These are phyloP conservation scores for Rhopilema esculentum DNA, from an alignment of 30 jellyfish, hydroid and myxozoan genomes.

Conservation along the genomic window DNA sequence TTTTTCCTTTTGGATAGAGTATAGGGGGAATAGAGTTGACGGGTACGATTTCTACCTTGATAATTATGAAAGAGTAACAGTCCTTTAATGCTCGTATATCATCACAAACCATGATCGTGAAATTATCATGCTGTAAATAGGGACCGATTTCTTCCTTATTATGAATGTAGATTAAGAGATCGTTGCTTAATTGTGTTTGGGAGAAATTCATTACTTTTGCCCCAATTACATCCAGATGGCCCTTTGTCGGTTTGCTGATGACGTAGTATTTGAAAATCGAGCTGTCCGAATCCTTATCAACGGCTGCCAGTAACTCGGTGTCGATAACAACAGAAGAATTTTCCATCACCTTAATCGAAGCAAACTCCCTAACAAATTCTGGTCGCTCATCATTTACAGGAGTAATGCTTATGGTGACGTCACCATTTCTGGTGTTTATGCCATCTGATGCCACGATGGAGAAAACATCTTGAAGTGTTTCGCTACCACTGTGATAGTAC, in stretches of 20 bases:
- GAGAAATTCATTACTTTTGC: constrained; percentile 8
- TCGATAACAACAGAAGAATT: constrained; percentile 53
- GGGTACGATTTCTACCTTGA: constrained; percentile 42
- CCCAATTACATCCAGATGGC: not conserved
- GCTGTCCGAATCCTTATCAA: constrained; percentile 40
- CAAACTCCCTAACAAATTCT: not conserved
- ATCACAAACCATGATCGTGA: constrained; percentile 56
- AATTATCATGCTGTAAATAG: constrained; percentile 10
- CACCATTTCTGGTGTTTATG: not conserved
- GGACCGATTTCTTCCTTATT: constrained; percentile 49
- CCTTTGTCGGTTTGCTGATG: constrained; percentile 21
- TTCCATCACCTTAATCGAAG: constrained; percentile 52
- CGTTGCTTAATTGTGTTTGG: constrained; percentile 29
- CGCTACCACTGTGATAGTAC: constrained; percentile 64
- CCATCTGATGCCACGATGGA: constrained; percentile 52
- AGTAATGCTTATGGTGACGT: constrained; percentile 9
- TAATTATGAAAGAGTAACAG: constrained; percentile 17
- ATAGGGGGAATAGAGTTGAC: constrained; percentile 59
- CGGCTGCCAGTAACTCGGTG: constrained; percentile 30
- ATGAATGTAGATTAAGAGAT: constrained; percentile 25
- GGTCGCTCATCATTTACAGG: constrained; percentile 71
- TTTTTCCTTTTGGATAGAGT: not conserved
- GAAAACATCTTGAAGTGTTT: constrained; percentile 28
- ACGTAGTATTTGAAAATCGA: constrained; percentile 8
- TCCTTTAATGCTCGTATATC: not conserved